Base-by-base conservation (phyloP, 2,888 invertebrate genomes). In the Lepeophtheirus nordmannii region DNA sequence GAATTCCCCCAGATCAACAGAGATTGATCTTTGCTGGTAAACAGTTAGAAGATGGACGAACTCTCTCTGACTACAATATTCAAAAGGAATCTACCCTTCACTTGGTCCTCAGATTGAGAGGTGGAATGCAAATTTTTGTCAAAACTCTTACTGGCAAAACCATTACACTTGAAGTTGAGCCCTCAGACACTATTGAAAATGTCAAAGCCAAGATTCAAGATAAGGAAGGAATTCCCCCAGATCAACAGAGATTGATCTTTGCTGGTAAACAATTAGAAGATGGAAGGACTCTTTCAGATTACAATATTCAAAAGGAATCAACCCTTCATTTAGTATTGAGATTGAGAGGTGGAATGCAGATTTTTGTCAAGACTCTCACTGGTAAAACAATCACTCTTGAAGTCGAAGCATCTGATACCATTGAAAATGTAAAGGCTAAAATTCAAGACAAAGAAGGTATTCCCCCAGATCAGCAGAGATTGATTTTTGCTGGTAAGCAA, bases 131-230 rank as follows among this genome's bases (percentile, higher is more conserved):
- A 84, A 94, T 96, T 78, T 96, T 92, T 78, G 91, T 92, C 69
- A 92, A 92, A 78, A 92, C 90, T 75, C 82, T 91, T 68, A 91
- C 90, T 76, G 91, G 90, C 73, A 92, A 91, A 82, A 92, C 91
- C 80, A 90, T 91, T 40, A 53, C 59, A 74, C 84, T 89, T 73
- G 89, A 90, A 82, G 89, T 89, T 73, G 90, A 92, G 77, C 85
- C 91, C 62, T 87, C 87, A 1, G 91, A 93, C 75, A 88, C 89
- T 61, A 91, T 92, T 77, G 91, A 92, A 79, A 90, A 92, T 87
- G 91, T 92, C 70, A 92, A 92, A 78, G 85, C 60, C 58, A 58
- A 58, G 58, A 58, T 58, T 9, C 58, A 58, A 69, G 82, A 82
- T 70, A 82, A 82, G 70, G 79, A 82, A 71, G 80, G 80, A 1